These are phyloP conservation scores for Drosophila recens DNA, from an alignment of 2,888 invertebrate species.

Conservation along the genomic window DNA sequence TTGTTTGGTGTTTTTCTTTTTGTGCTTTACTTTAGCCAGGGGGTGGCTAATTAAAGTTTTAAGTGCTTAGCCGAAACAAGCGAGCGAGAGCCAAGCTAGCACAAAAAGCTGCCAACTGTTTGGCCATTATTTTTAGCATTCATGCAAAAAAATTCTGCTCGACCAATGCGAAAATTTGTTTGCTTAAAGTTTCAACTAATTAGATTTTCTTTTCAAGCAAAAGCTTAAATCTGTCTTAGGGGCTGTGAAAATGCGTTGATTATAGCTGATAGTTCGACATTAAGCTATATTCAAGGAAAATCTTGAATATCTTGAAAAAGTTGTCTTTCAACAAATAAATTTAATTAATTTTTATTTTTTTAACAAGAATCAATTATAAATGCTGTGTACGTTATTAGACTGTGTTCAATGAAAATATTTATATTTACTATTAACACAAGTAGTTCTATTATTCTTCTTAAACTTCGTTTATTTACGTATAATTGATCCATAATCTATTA, in stretches of 20 bases:
- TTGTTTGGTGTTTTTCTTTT: constrained; percentile 6
- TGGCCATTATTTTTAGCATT: constrained; percentile 51
- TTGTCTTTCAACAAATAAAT: too few relatives aligned
- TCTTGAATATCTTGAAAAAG: constrained; percentile 4
- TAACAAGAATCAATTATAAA: too few relatives aligned
- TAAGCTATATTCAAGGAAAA: constrained; percentile 1
- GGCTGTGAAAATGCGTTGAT: constrained; percentile 17
- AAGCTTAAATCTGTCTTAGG: constrained; percentile 12
- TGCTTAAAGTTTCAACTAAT: constrained; percentile 51
- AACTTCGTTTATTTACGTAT: background rate
- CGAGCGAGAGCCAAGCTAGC: constrained; percentile 28
- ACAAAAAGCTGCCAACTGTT: constrained; percentile 47
- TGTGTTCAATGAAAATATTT: too few relatives aligned
- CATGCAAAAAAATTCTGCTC: constrained; percentile 24
- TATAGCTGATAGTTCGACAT: too few relatives aligned
- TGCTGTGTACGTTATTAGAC: too few relatives aligned
- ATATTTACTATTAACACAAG: too few relatives aligned
- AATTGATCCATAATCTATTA: too few relatives aligned
- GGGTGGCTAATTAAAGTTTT: constrained; percentile 72
- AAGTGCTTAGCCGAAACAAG: constrained; percentile 58
- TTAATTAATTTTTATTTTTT: too few relatives aligned
- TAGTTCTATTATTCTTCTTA: background rate
- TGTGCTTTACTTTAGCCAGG: constrained; percentile 8
- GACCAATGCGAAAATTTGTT: constrained; percentile 44
- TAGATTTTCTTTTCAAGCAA: constrained; percentile 39